Conservation (phyloP, 2,113 vertebrate genomes). For the Empidonax traillii region DNA sequence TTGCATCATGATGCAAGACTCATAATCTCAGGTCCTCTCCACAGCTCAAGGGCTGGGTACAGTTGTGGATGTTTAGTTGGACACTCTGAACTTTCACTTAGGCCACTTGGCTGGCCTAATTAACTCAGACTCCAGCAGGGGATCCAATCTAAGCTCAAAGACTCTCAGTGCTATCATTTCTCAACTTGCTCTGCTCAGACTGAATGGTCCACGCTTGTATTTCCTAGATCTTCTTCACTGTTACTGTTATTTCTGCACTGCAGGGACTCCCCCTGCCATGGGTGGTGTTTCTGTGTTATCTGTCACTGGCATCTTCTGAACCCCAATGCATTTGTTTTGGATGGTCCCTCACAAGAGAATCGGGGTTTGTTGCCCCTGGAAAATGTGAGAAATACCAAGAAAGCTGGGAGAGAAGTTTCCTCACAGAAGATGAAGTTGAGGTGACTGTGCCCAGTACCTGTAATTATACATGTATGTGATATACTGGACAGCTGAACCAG, state of each 20-base stretch:
- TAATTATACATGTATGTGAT: neutral
- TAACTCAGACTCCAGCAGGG: neutral
- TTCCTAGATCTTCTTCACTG: neutral
- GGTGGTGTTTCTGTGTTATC: neutral
- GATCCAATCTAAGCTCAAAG: neutral
- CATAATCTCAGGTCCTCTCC: neutral
- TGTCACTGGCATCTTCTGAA: neutral
- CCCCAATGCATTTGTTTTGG: neutral
- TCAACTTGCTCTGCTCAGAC: neutral
- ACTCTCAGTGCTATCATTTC: neutral
- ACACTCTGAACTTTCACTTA: conserved; percentile 1
- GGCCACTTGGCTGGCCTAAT: neutral
- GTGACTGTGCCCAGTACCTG: neutral
- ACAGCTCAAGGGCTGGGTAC: neutral
- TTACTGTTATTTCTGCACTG: neutral
- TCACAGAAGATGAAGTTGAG: neutral
- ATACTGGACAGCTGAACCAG: neutral
- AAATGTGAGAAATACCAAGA: neutral
- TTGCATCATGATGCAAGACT: neutral
- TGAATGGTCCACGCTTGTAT: neutral
- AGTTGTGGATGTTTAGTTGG: neutral
- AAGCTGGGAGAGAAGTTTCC: neutral
- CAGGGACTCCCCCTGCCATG: fast-evolving
- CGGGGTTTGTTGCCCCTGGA: neutral
- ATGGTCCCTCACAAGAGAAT: neutral